phyloP scores from a whole-genome alignment of 2,797 vertebrate species.

The Spea hammondii region DNA sequence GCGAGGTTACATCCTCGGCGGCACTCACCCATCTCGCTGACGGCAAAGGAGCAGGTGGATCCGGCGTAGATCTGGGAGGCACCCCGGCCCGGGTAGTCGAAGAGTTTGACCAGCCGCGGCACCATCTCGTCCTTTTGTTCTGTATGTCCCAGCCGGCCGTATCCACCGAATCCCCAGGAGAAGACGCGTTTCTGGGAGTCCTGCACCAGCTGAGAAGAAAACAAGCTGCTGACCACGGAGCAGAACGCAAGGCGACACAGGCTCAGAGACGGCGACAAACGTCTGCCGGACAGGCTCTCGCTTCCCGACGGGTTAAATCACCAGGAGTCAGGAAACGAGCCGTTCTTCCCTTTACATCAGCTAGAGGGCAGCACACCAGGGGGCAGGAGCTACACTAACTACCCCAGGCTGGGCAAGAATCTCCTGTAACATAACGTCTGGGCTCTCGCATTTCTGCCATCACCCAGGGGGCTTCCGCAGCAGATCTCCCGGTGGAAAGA shows the following conservation, averaged over 20 bases:
- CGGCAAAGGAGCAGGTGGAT: constrained; percentile 90
- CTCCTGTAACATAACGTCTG: too few species aligned
- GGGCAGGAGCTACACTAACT: neutral
- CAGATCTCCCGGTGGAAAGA: too few species aligned
- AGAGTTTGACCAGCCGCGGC: constrained; percentile 89
- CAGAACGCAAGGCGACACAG: neutral
- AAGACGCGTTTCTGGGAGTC: constrained; percentile 96
- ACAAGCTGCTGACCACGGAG: neutral
- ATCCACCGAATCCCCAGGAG: constrained; percentile 94
- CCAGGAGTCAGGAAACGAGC: too few species aligned
- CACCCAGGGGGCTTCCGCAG: too few species aligned
- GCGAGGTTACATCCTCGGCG: too few species aligned
- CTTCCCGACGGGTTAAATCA: too few species aligned
- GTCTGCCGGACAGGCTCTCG: too few species aligned
- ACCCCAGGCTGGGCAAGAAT: too few species aligned
- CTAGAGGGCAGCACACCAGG: constrained; percentile 6
- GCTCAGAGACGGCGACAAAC: too few species aligned
- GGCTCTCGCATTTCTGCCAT: too few species aligned
- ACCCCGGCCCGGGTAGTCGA: constrained; percentile 91
- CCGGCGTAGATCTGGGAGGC: constrained; percentile 85
- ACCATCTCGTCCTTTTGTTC: constrained; percentile 98
- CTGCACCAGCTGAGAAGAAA: constrained; percentile 77
- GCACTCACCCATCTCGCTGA: constrained; percentile 85
- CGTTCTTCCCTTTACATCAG: neutral
- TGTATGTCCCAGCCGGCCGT: constrained; percentile 88